phyloP scores from a whole-genome alignment of 2,888 invertebrate genomes.

The Thera britannica region DNA sequence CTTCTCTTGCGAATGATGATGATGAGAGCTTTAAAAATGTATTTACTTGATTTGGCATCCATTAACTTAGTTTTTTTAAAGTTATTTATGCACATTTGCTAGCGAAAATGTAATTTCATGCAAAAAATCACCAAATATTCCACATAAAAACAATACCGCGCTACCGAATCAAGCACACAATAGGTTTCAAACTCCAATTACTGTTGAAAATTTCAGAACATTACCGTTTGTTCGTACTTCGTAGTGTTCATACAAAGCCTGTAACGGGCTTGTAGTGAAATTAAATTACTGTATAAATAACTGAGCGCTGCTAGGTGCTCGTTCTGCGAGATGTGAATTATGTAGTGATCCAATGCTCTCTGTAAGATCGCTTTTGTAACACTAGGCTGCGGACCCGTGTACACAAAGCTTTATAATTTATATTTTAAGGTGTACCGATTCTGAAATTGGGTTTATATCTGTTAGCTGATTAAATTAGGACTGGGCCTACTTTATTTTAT shows the following conservation, averaged over 20 bases:
- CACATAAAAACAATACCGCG: not conserved
- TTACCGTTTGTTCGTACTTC: constrained; percentile 24
- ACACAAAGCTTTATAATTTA: constrained; percentile 3
- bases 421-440: not conserved
- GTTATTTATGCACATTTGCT: not conserved
- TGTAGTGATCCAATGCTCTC: constrained; percentile 40
- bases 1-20: too few relatives aligned
- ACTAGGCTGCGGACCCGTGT: constrained; percentile 19
- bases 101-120: not conserved
- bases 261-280: constrained; percentile 50
- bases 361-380: constrained; percentile 38
- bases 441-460: too few relatives aligned
- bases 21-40: too few relatives aligned
- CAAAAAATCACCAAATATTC: not conserved
- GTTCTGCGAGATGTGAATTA: constrained; percentile 42
- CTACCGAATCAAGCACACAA: constrained; percentile 10
- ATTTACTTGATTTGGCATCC: too few relatives aligned
- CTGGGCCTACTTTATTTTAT: too few relatives aligned
- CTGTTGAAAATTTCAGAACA: constrained; percentile 40
- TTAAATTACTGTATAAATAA: constrained; percentile 64
- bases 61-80: too few relatives aligned
- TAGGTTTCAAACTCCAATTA: constrained; percentile 25
- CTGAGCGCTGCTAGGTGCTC: constrained; percentile 40
- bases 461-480: too few relatives aligned
- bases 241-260: constrained; percentile 24